These are phyloP conservation scores for Trachemys scripta DNA, from an alignment of 2,113 vertebrate genomes.

Conservation along the genomic window DNA sequence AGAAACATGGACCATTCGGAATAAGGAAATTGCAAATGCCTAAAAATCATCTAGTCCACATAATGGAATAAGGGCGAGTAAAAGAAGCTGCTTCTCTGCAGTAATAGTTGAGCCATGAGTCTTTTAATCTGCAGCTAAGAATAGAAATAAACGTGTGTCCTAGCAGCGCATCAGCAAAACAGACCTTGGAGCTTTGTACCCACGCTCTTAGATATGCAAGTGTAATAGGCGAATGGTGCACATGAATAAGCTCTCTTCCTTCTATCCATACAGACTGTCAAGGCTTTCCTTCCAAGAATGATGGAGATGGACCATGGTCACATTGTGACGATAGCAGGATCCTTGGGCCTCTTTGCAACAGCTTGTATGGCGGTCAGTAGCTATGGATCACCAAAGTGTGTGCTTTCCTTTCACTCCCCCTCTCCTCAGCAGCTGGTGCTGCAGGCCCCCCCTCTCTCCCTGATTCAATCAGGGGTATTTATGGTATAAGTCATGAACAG, in stretches of 20 bases:
- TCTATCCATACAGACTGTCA: constrained; percentile 60
- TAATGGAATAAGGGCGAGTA: background rate
- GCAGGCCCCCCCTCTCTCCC: no score
- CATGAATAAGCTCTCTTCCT: background rate
- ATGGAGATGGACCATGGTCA: constrained; percentile 64
- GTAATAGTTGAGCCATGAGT: background rate
- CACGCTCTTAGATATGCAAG: background rate
- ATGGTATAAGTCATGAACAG: no score
- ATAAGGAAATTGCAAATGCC: constrained; percentile 1
- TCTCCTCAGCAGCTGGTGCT: no score
- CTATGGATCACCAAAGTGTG: background rate
- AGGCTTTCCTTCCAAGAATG: constrained; percentile 75
- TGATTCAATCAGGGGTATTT: no score
- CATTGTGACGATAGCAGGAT: constrained; percentile 72
- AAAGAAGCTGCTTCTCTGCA: background rate
- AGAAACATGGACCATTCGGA: background rate
- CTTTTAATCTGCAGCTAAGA: constrained; percentile 1
- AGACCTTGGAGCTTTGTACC: background rate
- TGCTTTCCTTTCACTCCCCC: background rate
- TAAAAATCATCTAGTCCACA: background rate
- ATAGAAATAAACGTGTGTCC: background rate
- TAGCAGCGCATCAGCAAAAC: background rate
- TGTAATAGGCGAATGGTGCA: background rate
- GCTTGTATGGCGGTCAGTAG: constrained; percentile 66
- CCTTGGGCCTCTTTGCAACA: constrained; percentile 71